phyloP scores from a whole-genome alignment of 2,113 vertebrate genomes.

The Lanius collurio region DNA sequence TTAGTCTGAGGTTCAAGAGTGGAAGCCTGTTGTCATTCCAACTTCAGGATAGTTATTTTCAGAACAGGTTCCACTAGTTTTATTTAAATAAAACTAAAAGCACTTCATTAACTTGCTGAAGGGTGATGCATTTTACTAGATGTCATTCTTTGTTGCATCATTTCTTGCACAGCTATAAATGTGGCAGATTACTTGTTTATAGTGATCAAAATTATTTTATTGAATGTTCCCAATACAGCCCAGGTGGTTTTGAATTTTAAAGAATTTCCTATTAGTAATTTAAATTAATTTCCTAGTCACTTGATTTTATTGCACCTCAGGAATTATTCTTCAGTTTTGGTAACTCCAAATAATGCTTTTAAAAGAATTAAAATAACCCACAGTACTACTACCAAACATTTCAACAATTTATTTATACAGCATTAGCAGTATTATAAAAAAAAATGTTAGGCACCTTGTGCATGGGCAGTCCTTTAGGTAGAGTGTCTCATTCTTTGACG shows the following conservation, averaged over 20 bases:
- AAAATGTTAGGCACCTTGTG: neutral
- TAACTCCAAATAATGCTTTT: neutral
- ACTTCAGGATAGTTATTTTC: neutral
- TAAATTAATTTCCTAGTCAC: neutral
- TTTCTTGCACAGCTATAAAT: neutral
- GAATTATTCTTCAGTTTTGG: neutral
- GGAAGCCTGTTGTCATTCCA: slow-evolving; percentile 13
- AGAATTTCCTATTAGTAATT: neutral
- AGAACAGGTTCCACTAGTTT: slow-evolving; percentile 18
- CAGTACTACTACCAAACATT: neutral
- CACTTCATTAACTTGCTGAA: neutral
- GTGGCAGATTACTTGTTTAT: neutral
- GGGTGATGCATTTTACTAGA: neutral
- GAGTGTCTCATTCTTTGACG: neutral
- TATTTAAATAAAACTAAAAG: neutral
- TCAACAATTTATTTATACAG: neutral
- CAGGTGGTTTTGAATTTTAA: neutral
- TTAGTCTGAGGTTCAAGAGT: slow-evolving; percentile 17
- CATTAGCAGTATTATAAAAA: neutral
- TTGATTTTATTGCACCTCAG: neutral
- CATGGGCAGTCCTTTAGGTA: neutral
- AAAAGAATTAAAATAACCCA: neutral
- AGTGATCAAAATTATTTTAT: neutral
- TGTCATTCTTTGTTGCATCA: neutral
- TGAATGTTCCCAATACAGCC: neutral